Percentiles rank a stretch among this genome's conserved stretches.
Conservation (phyloP, 2,797 vertebrate species). For the Champsocephalus gunnari region DNA sequence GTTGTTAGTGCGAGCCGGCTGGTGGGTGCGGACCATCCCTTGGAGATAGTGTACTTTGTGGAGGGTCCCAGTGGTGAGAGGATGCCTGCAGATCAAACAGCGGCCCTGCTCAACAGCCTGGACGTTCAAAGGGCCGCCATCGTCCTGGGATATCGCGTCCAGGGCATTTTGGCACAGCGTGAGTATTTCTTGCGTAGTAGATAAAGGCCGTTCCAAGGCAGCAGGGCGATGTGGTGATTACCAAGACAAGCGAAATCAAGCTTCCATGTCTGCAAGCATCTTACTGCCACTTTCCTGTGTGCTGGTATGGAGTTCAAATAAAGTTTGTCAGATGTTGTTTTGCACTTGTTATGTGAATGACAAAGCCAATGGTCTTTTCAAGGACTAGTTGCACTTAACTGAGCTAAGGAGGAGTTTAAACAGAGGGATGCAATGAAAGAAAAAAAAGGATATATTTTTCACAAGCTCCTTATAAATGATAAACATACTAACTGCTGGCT, state of each 20-base stretch:
- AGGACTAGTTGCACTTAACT: not conserved
- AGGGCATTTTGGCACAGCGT: conserved; percentile 94
- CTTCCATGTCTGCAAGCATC: not conserved
- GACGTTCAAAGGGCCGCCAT: conserved; percentile 96
- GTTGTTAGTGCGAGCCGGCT: conserved; percentile 90
- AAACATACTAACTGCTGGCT: conserved; percentile 1
- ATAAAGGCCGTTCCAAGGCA: not conserved
- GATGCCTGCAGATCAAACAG: conserved; percentile 88
- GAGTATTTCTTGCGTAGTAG: conserved; percentile 74
- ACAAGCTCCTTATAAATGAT: not conserved
- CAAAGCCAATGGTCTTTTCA: not conserved
- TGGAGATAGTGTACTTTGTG: conserved; percentile 96
- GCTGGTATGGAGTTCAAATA: not conserved
- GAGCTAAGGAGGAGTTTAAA: not conserved
- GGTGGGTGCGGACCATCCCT: conserved; percentile 87
- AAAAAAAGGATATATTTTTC: conserved; percentile 7
- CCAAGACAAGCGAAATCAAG: not conserved
- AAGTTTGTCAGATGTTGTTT: not conserved
- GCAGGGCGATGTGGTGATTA: conserved; percentile 2
- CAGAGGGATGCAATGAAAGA: not conserved
- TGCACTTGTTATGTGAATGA: not conserved
- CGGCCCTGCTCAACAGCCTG: conserved; percentile 91
- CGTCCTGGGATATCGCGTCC: conserved; percentile 96
- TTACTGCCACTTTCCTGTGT: not conserved
- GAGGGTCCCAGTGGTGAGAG: conserved; percentile 91